A percentile compares a stretch with the other conserved stretches of the same genome.
phyloP scores from a whole-genome alignment of 1,140 invertebrate genomes.

The Papilio machaon region DNA sequence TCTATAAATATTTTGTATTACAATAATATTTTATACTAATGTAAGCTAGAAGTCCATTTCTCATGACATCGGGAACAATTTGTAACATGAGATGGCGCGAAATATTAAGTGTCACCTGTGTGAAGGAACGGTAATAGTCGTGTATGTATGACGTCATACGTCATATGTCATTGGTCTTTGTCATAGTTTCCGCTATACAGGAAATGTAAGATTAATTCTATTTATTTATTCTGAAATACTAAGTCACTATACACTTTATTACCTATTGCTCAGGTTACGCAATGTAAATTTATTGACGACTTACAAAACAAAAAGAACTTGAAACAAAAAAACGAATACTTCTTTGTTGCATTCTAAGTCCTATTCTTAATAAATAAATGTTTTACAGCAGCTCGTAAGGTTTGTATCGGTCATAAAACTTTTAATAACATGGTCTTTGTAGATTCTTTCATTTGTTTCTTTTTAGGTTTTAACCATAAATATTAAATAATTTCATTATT shows the following conservation, averaged over 20 bases:
- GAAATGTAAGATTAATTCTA: background rate
- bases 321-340: too few species aligned
- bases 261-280: too few species aligned
- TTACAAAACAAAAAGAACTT: too few species aligned
- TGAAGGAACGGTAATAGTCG: constrained; percentile 12
- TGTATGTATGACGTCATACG: background rate
- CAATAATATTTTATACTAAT: background rate
- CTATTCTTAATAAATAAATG: too few species aligned
- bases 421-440: too few species aligned
- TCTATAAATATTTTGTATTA: background rate
- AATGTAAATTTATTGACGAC: too few species aligned
- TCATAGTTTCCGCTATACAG: background rate
- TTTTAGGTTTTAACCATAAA: too few species aligned
- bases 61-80: constrained; percentile 33
- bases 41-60: background rate
- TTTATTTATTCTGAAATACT: background rate
- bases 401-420: too few species aligned
- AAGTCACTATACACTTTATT: too few species aligned
- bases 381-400: too few species aligned
- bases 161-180: background rate
- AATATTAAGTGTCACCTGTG: constrained; percentile 22
- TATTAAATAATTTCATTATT: background rate
- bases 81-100: constrained; percentile 34
- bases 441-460: too few species aligned
- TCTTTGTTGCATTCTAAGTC: too few species aligned